These are phyloP conservation scores for Chrysopa pallens DNA, from an alignment of 1,140 invertebrate species.

Conservation along the genomic window DNA sequence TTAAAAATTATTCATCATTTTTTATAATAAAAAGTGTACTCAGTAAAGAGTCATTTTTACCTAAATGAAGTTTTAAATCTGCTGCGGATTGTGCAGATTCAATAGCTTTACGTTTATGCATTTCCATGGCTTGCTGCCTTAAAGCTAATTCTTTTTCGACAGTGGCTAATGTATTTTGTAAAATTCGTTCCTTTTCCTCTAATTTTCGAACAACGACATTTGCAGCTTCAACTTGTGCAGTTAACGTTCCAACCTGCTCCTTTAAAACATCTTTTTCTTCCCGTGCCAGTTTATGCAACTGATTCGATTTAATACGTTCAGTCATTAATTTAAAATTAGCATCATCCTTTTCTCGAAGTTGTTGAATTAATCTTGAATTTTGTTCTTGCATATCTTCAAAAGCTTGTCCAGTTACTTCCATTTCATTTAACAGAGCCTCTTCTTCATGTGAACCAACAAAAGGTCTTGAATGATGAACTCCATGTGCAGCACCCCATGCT, in stretches of 20 bases:
- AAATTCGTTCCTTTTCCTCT: slow-evolving; percentile 90
- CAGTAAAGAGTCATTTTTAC: slow-evolving; percentile 27
- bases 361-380: slow-evolving; percentile 89
- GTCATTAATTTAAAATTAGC: slow-evolving; percentile 99
- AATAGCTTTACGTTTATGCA: slow-evolving; percentile 94
- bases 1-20: no score
- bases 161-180: slow-evolving; percentile 82
- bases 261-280: slow-evolving; percentile 86
- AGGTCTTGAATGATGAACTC: slow-evolving; percentile 4
- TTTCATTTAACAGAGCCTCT: slow-evolving; percentile 92
- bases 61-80: slow-evolving; percentile 91
- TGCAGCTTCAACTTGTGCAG: slow-evolving; percentile 86
- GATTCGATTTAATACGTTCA: slow-evolving; percentile 92
- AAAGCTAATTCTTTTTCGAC: slow-evolving; percentile 87
- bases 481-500: slow-evolving; percentile 21
- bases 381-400: slow-evolving; percentile 99
- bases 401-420: slow-evolving; percentile 98
- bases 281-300: slow-evolving; percentile 80
- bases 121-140: slow-evolving; percentile 87
- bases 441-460: slow-evolving; percentile 51
- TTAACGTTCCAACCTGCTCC: slow-evolving; percentile 73
- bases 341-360: slow-evolving; percentile 94
- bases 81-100: slow-evolving; percentile 90
- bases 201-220: slow-evolving; percentile 86
- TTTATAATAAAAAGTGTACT: slow-evolving; percentile 3